Base-by-base conservation (phyloP, 1,140 invertebrate species). In the Mya arenaria region DNA sequence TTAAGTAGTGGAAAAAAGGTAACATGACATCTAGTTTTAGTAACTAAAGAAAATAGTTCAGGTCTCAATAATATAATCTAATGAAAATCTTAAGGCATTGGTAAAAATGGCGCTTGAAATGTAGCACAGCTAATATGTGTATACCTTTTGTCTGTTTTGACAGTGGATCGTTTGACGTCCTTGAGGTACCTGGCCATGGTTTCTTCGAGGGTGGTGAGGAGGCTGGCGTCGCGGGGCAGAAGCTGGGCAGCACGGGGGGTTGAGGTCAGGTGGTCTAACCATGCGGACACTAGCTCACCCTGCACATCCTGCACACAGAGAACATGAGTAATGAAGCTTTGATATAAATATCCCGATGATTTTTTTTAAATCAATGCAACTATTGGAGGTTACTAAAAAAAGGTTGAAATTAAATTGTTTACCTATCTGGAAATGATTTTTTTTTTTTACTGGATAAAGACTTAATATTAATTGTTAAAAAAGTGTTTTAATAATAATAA, bases 191-290 rank as follows among this genome's bases (percentile, higher is more conserved):
- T 91, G 10, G 85, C 84, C 92, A 99, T 95, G n/a, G 94, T 94
- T 90, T 96, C 95, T 87, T 96, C 95, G 39, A 97, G 92, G 19
- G 95, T 94, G 81, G 90, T 92, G 17, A 97, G 93, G 86, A 97
- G 87, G 37, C 94, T 91, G 91, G 88, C 86, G 65, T 96, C 95
- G 88, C 95, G 94, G 44, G 93, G 93, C 56, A 97, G 87, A n/a
- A 97, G 88, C 83, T 97, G 95, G 17, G 96, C 95, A 85, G 96
- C 93, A 32, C 93, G 86, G 10, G 97, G 94, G 86, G 96, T 95
- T 23, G 94, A 94, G 0, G 95, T 94, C 71, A 98, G 92, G 85
- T 95, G 96, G 82, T 95, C 94, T 75, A 97, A 92, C 96, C 96
- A 97, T 19, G 95, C 94, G 58, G 93, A 93, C n/a, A 97, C 91